Evolutionary conservation across 2,113 vertebrate species (phyloP).

Genomic region (Leucopsar rothschildi): DNA sequence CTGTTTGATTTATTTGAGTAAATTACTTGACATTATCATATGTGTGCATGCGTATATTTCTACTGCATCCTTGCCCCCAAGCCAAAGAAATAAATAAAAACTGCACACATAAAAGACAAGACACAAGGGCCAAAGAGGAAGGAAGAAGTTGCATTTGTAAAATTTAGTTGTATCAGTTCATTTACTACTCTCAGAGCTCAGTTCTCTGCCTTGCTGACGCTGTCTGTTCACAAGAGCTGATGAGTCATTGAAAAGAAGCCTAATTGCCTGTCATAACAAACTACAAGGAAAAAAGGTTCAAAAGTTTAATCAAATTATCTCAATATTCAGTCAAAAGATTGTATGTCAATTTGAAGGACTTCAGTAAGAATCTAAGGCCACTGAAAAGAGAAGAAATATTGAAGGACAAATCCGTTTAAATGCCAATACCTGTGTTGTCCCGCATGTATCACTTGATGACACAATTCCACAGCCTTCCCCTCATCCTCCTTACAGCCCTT

Average conservation of each 20-base stretch:
- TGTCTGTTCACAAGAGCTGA: not conserved
- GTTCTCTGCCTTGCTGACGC: not conserved
- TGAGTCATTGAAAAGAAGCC: not conserved
- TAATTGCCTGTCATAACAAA: not conserved
- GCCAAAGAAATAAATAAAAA: not conserved
- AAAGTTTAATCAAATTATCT: not conserved
- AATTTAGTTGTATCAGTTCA: not conserved
- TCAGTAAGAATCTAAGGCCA: not conserved
- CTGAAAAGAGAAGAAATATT: not conserved
- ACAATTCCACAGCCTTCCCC: not conserved
- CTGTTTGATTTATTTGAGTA: not conserved
- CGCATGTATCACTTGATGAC: accelerated
- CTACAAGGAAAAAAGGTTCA: not conserved
- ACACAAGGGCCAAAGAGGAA: not conserved
- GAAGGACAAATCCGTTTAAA: not conserved
- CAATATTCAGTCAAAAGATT: not conserved
- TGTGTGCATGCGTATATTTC: not conserved
- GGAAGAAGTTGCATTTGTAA: not conserved
- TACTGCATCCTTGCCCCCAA: not conserved
- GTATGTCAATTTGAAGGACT: not conserved
- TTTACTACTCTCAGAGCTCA: not conserved
- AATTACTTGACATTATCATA: not conserved
- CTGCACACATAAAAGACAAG: not conserved
- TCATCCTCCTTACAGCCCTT: not conserved
- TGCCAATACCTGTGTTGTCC: accelerated